Evolutionary conservation across 2,113 vertebrate species (phyloP), one percentile per base, ranked within the genome.

Genomic region (Corynorhinus townsendii): DNA sequence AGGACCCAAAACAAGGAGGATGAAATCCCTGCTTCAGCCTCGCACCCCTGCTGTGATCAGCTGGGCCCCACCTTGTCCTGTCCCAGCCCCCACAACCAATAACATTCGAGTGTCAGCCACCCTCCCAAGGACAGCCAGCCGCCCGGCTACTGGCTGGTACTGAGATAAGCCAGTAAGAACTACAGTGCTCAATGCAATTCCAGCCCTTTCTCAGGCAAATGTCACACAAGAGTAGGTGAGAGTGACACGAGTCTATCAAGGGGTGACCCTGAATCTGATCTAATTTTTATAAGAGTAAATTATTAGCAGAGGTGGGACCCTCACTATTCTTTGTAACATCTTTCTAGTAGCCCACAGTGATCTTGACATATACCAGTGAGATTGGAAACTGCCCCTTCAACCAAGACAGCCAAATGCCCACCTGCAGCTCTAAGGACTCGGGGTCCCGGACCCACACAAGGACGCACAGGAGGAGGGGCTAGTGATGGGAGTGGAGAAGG

Each of bases 181-280:
- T 1, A 4, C 9, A 0, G 49, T 10, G 54, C 8, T 52, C 62
- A 1, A 0, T 14, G 28, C n/a, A 45, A n/a, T 47, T 40, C 56
- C 64, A 76, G 90, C 17, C 87, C 79, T 83, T 73, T 93, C 80
- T 94, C 83, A 3, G 56, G 40, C 76, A 93, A 93, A 85, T 35
- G 43, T 4, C 90, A 62, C 68, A 90, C 28, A 15, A 0, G 47
- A 84, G 71, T 15, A 82, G 80, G 75, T 62, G 56, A 91, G 75
- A 89, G 3, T 6, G 54, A 26, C 40, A 3, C 26, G n/a, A 77
- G 14, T 80, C 4, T 19, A 54, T 64, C 76, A 84, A 91, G 80
- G 40, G 15, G 82, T 68, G 81, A 93, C 93, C 62, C 82, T 93
- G 66, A 95, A n/a, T 73, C 72, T 89, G 72, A 24, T 93, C 85